Conservation (phyloP, 2,797 vertebrate genomes). For the Enteromius mattozi region DNA sequence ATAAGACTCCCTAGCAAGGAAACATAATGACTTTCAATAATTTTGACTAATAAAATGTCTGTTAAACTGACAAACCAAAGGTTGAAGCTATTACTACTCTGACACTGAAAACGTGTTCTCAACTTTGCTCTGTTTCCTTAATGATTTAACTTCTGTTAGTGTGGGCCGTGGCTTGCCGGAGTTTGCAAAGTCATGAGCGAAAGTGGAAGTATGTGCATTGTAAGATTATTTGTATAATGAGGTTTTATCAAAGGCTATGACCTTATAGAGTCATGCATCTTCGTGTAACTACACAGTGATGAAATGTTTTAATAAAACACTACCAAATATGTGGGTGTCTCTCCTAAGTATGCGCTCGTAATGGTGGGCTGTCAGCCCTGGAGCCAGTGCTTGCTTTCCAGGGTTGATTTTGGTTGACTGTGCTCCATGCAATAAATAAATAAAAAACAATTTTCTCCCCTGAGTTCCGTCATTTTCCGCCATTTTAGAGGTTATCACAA, state of each 20-base stretch:
- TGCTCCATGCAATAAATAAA: not conserved
- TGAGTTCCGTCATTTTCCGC: too few species aligned
- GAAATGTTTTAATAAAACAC: slow-evolving; percentile 25
- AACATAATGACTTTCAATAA: not conserved
- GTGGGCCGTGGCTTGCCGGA: not conserved
- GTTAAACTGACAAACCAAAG: not conserved
- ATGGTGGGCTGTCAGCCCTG: not conserved
- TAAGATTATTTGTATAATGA: slow-evolving; percentile 9
- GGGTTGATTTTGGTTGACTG: not conserved
- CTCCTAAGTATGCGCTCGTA: not conserved
- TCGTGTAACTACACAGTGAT: slow-evolving; percentile 19
- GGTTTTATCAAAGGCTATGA: not conserved
- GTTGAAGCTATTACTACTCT: not conserved
- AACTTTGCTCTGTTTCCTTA: not conserved
- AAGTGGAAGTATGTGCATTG: not conserved
- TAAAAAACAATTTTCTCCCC: too few species aligned
- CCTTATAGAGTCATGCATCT: not conserved
- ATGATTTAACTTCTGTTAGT: not conserved
- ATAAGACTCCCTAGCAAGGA: not conserved
- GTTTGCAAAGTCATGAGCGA: not conserved
- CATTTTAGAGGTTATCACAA: too few species aligned
- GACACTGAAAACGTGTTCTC: not conserved
- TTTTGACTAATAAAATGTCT: not conserved
- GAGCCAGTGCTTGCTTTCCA: not conserved
- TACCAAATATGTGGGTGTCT: slow-evolving; percentile 4